Conservation (phyloP, 2,888 invertebrate species). For the Catocala nupta region DNA sequence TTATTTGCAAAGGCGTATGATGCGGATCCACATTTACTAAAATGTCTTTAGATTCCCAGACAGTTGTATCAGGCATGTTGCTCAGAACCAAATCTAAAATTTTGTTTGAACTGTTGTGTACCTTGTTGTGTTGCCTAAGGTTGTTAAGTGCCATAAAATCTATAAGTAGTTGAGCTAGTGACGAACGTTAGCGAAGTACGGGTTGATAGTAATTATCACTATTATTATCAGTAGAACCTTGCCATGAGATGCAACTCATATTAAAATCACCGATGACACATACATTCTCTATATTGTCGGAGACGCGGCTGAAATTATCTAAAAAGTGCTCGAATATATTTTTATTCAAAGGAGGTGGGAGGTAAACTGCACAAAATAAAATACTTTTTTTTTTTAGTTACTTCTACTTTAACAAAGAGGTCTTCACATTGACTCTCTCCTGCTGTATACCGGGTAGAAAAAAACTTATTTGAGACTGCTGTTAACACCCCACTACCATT, state of each 20-base stretch:
- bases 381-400: too few relatives aligned
- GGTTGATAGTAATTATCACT: neutral
- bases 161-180: neutral
- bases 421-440: too few relatives aligned
- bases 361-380: too few relatives aligned
- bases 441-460: too few relatives aligned
- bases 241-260: conserved; percentile 1
- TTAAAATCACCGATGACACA: neutral
- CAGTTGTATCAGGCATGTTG: neutral
- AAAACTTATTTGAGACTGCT: too few relatives aligned
- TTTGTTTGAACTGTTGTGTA: neutral
- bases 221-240: neutral
- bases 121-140: neutral
- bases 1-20: neutral
- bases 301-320: neutral
- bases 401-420: too few relatives aligned
- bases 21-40: neutral
- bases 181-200: neutral
- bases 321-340: neutral
- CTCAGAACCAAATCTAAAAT: neutral
- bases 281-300: neutral
- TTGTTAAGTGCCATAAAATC: neutral
- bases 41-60: neutral
- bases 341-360: too few relatives aligned
- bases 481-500: too few relatives aligned